Evolutionary conservation across 1,140 invertebrate genomes (phyloP).

Genomic region (Anadara kagoshimensis): DNA sequence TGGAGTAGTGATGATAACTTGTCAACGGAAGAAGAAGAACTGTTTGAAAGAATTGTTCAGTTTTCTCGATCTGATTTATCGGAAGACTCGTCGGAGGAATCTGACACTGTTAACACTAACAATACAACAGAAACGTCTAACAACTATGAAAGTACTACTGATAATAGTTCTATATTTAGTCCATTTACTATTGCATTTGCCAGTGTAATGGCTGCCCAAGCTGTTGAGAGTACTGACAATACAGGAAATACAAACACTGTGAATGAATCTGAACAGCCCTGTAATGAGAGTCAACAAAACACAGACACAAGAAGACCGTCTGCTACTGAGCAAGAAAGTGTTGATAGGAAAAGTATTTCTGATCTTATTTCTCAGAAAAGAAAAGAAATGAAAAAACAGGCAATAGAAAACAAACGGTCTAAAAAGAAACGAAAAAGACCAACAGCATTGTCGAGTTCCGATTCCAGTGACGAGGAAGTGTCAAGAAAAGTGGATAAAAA

Average conservation of each 20-base stretch:
- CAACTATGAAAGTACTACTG: constrained; percentile 19
- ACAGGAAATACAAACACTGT: constrained; percentile 7
- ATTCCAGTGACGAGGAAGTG: constrained; percentile 40
- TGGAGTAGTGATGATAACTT: constrained; percentile 58
- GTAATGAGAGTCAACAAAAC: constrained; percentile 8
- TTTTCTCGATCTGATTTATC: constrained; percentile 49
- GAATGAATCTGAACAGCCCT: constrained; percentile 9
- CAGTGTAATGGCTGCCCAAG: constrained; percentile 59
- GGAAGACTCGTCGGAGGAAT: constrained; percentile 7
- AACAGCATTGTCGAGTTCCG: constrained; percentile 36
- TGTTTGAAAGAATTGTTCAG: constrained; percentile 60
- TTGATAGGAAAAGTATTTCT: neutral
- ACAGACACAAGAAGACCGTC: constrained; percentile 4
- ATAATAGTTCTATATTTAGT: constrained; percentile 51
- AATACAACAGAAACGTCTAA: constrained; percentile 23
- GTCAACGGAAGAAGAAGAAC: constrained; percentile 58
- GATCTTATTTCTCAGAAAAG: constrained; percentile 62
- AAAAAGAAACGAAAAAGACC: constrained; percentile 35
- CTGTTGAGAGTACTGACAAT: constrained; percentile 36
- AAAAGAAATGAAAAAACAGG: constrained; percentile 41
- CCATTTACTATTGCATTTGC: constrained; percentile 67
- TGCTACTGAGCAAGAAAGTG: neutral
- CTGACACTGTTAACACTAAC: neutral
- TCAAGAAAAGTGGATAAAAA: constrained; percentile 20
- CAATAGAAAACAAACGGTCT: constrained; percentile 2